A percentile compares a stretch with the other conserved stretches of the same genome.
phyloP scores from a whole-genome alignment of 2,113 vertebrate species.

The Penelope pileata region DNA sequence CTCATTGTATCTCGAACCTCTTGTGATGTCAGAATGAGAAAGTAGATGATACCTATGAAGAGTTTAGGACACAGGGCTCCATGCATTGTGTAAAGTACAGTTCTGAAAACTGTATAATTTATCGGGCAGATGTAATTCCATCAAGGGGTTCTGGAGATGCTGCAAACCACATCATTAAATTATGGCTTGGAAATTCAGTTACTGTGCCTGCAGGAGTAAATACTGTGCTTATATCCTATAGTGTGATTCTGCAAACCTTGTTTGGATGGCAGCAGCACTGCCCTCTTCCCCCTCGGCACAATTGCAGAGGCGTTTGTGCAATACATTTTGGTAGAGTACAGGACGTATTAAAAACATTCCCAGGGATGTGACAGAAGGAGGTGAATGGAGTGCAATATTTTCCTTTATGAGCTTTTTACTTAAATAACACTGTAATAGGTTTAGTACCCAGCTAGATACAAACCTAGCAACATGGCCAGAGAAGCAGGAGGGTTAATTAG shows the following conservation, averaged over 20 bases:
- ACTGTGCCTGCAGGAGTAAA: constrained; percentile 32
- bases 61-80: neutral
- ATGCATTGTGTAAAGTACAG: neutral
- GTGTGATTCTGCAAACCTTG: neutral
- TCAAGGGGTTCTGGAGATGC: constrained; percentile 43
- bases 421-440: neutral
- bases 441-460: neutral
- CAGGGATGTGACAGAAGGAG: neutral
- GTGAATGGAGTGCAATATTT: neutral
- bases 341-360: neutral
- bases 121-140: constrained; percentile 51
- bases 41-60: neutral
- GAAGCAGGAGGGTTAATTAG: constrained; percentile 49
- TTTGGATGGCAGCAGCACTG: neutral
- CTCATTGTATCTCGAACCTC: neutral
- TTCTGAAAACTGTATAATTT: constrained; percentile 29
- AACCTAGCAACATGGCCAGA: neutral
- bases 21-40: neutral
- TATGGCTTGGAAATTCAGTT: constrained; percentile 52
- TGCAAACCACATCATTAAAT: constrained; percentile 54
- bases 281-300: neutral
- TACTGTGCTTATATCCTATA: neutral
- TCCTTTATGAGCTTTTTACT: neutral
- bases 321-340: neutral
- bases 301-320: neutral